phyloP scores from a whole-genome alignment of 2,113 vertebrate species.

The Typhlomys cinereus region DNA sequence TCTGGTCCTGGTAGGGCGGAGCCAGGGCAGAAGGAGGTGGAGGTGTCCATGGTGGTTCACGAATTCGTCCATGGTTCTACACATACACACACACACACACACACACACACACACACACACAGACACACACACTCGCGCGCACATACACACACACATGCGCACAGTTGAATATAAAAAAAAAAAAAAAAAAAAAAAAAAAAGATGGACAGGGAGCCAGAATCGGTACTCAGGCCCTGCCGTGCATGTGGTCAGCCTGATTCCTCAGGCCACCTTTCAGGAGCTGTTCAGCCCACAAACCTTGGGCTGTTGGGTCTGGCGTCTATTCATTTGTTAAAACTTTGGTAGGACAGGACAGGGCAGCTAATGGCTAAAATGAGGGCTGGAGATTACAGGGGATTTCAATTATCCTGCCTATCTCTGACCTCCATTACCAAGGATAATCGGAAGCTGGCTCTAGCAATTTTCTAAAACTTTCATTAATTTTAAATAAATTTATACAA shows the following conservation, averaged over 20 bases:
- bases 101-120: no score
- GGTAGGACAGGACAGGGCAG: background rate
- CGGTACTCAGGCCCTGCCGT: background rate
- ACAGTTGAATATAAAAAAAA: no score
- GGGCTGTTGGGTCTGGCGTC: background rate
- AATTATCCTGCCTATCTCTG: conserved; percentile 67
- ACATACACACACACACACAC: no score
- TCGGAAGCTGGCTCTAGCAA: conserved; percentile 61
- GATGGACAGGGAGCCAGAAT: background rate
- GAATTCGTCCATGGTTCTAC: no score
- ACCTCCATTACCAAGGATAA: conserved; percentile 74
- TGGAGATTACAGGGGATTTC: conserved; percentile 73
- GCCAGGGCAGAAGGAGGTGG: no score
- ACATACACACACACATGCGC: no score
- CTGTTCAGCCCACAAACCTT: background rate
- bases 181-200: no score
- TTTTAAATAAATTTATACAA: conserved; percentile 73
- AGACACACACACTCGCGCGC: no score
- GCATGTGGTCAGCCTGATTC: background rate
- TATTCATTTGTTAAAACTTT: conserved; percentile 56
- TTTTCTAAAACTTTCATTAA: conserved; percentile 77
- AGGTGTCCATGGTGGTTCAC: no score
- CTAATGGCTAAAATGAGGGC: conserved; percentile 55
- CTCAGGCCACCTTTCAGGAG: background rate
- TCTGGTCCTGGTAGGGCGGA: no score